phyloP scores from a whole-genome alignment of 1,140 invertebrate species.

The Littorina saxatilis region DNA sequence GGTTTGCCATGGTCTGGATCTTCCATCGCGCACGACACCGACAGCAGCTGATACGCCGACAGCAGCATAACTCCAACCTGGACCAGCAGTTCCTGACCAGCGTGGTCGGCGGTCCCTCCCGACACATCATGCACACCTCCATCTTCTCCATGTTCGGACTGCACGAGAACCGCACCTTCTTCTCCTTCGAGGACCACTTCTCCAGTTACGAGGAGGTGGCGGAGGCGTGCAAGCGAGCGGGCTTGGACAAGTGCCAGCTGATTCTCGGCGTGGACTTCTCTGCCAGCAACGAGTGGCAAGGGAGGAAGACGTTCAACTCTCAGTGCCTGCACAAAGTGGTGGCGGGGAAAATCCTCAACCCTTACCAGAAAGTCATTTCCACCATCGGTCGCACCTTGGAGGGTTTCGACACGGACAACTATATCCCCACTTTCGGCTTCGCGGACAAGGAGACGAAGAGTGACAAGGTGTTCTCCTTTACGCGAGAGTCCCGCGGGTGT shows the following conservation, averaged over 20 bases:
- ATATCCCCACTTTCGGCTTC: conserved; percentile 78
- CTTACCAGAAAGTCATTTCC: conserved; percentile 76
- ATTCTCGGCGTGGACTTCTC: conserved; percentile 78
- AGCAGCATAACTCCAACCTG: neutral
- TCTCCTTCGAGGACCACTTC: conserved; percentile 71
- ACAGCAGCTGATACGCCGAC: conserved; percentile 33
- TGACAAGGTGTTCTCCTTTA: conserved; percentile 75
- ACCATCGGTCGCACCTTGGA: conserved; percentile 77
- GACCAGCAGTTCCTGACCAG: neutral
- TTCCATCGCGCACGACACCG: conserved; percentile 39
- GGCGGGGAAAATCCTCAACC: conserved; percentile 65
- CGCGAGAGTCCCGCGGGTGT: conserved; percentile 63
- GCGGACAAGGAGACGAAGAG: conserved; percentile 76
- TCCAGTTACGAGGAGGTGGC: conserved; percentile 71
- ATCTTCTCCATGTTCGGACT: conserved; percentile 67
- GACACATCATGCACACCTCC: conserved; percentile 55
- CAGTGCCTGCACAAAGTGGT: conserved; percentile 74
- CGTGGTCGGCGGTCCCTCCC: neutral
- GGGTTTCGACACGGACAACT: conserved; percentile 74
- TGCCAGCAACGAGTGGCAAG: conserved; percentile 79
- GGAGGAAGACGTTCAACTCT: conserved; percentile 76
- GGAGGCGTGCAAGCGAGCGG: conserved; percentile 72
- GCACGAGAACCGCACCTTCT: conserved; percentile 54
- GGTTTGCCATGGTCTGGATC: conserved; percentile 54
- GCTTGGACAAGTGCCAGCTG: conserved; percentile 76